Conservation (phyloP, 2,797 vertebrate genomes). For the Hemitrygon akajei region DNA sequence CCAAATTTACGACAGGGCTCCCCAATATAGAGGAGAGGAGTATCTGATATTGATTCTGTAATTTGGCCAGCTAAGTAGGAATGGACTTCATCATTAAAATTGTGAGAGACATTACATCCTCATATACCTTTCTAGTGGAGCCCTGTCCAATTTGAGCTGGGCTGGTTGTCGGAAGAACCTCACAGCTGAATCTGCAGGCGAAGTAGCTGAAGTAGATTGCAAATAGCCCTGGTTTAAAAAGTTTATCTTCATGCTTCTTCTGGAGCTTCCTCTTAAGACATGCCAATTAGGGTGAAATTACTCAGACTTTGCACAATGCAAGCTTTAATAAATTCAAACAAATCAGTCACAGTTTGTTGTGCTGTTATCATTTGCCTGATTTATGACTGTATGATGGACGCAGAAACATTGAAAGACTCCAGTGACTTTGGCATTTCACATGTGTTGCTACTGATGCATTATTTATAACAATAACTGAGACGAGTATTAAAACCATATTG, state of each 20-base stretch:
- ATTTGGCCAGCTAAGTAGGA: too few species aligned
- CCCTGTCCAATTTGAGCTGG: neutral
- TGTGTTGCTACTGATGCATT: neutral
- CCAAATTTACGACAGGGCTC: too few species aligned
- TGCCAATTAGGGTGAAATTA: neutral
- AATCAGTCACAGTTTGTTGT: too few species aligned
- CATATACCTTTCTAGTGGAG: neutral
- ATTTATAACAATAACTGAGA: neutral
- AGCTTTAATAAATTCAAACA: neutral
- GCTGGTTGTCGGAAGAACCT: neutral
- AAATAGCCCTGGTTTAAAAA: neutral
- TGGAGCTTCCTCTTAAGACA: neutral
- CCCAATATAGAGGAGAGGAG: too few species aligned
- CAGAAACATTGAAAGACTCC: too few species aligned
- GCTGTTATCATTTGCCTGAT: neutral
- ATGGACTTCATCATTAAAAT: neutral
- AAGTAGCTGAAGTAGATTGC: neutral
- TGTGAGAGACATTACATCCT: neutral
- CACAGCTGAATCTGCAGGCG: neutral
- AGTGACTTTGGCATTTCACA: neutral
- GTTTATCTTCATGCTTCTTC: neutral
- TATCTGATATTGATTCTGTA: too few species aligned
- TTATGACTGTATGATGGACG: neutral
- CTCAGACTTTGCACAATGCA: neutral
- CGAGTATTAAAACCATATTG: slow-evolving; percentile 9